Base-by-base conservation (phyloP, 2,888 invertebrate genomes). In the Coleophora flavipennella region DNA sequence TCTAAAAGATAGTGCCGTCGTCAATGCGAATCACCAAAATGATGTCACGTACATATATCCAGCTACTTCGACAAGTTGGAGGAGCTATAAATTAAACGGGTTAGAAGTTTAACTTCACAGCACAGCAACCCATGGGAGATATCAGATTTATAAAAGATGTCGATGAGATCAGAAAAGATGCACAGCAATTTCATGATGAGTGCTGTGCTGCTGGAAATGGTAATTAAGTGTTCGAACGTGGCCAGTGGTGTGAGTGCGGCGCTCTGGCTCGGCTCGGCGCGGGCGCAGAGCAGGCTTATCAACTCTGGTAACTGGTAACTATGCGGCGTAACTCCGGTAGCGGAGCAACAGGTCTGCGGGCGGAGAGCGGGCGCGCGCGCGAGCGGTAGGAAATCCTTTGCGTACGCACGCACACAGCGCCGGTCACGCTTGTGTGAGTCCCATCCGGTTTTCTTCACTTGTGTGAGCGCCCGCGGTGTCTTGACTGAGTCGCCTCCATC, bases 241-340 rank as follows among this genome's bases (percentile, higher is more conserved):
- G 55, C 62, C 59, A 54, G 49, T 59, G 61, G 76, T 73, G 74
- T 75, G 79, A 64, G 76, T 75, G 68, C 51, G 52, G 60, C 52
- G 59, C 51, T 40, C 39, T 37, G 43, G 36, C 40, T 39, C 45
- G 52, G 53, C 48, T 58, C 57, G 59, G 59, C 45, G 58, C 55
- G 51, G 55, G 56, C 55, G 59, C 62, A 57, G 71, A 70, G 71
- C 75, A 66, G 65, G 77, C 78, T 77, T 76, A 79, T 76, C 80
- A 67, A 76, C 76, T 77, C 80, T 75, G 80, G 20, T 81, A 84
- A 83, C n/a, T n/a, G n/a, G 83, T 81, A 84, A 83, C 78, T 83
- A 84, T 80, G 81, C 83, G 77, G 84, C 83, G 84, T 84, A 84
- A 84, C 83, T 83, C 84, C 83, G 76, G 84, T 84, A 84, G 84